Conservation (phyloP, 2,797 vertebrate species). For the Hephaestus fuliginosus region DNA sequence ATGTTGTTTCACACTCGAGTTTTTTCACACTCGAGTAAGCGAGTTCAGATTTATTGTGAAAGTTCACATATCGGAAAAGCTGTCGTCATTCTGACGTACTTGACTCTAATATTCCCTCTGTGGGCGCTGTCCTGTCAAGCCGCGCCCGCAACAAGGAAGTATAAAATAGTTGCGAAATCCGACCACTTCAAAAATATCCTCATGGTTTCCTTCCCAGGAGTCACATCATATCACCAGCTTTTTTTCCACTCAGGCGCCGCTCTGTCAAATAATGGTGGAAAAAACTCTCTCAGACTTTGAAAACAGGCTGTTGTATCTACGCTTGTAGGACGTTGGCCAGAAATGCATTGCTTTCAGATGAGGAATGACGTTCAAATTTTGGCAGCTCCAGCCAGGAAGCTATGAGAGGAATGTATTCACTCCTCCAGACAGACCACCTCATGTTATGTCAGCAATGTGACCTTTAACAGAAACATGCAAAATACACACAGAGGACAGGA, state of each 20-base stretch:
- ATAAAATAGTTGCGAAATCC: slow-evolving; percentile 71
- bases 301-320: neutral
- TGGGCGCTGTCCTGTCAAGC: slow-evolving; percentile 35
- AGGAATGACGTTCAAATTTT: slow-evolving; percentile 40
- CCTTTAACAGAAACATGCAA: neutral
- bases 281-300: neutral
- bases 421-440: slow-evolving; percentile 7
- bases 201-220: slow-evolving; percentile 12
- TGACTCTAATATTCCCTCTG: neutral
- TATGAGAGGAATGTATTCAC: slow-evolving; percentile 58
- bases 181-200: slow-evolving; percentile 21
- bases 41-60: slow-evolving; percentile 49
- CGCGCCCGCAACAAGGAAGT: slow-evolving; percentile 72
- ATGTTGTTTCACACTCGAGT: no score
- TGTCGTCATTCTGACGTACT: neutral
- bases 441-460: neutral
- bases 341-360: slow-evolving; percentile 54
- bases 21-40: no score
- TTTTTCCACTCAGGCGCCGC: neutral
- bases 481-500: neutral
- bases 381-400: slow-evolving; percentile 23
- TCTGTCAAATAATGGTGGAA: neutral
- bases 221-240: neutral
- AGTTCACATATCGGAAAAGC: neutral
- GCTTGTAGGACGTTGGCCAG: slow-evolving; percentile 41